Percentiles rank a stretch among this genome's conserved stretches.
Evolutionary conservation across 2,797 vertebrate genomes (phyloP).

Genomic region (Girardinus metallicus): DNA sequence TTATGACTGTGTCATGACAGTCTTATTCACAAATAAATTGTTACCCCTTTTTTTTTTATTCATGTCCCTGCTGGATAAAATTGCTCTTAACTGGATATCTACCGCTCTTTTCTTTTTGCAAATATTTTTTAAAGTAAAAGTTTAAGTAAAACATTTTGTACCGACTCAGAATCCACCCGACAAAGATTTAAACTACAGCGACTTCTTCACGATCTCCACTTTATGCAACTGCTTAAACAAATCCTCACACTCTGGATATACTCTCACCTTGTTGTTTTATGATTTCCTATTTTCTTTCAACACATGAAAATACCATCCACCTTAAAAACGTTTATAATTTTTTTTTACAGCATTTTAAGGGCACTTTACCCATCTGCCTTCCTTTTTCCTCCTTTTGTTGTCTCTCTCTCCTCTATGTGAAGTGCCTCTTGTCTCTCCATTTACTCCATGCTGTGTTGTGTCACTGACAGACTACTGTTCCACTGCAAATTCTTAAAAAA

Average conservation of each 20-base stretch:
- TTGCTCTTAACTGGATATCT: neutral
- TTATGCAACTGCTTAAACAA: slow-evolving; percentile 2
- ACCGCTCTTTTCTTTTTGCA: neutral
- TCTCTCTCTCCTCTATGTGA: slow-evolving; percentile 23
- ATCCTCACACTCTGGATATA: slow-evolving; percentile 6
- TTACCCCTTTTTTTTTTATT: too few relatives aligned
- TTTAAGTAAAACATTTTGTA: neutral
- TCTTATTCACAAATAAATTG: too few relatives aligned
- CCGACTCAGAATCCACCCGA: neutral
- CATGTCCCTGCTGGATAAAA: too few relatives aligned
- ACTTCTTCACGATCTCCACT: neutral
- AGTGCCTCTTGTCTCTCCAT: slow-evolving; percentile 43
- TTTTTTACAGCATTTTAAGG: slow-evolving; percentile 5
- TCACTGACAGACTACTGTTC: slow-evolving; percentile 60
- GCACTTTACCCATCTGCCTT: slow-evolving; percentile 18
- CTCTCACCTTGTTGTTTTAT: slow-evolving; percentile 11
- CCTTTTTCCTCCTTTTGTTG: neutral
- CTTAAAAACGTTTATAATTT: slow-evolving; percentile 4
- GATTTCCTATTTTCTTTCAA: slow-evolving; percentile 25
- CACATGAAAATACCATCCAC: slow-evolving; percentile 2
- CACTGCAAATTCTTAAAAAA: slow-evolving; percentile 55
- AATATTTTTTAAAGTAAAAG: neutral
- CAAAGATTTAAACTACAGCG: neutral
- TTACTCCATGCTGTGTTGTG: slow-evolving; percentile 45
- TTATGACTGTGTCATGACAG: too few relatives aligned